These are phyloP conservation scores for Apogon talboti DNA, from an alignment of 2,797 vertebrate species.

Conservation along the genomic window DNA sequence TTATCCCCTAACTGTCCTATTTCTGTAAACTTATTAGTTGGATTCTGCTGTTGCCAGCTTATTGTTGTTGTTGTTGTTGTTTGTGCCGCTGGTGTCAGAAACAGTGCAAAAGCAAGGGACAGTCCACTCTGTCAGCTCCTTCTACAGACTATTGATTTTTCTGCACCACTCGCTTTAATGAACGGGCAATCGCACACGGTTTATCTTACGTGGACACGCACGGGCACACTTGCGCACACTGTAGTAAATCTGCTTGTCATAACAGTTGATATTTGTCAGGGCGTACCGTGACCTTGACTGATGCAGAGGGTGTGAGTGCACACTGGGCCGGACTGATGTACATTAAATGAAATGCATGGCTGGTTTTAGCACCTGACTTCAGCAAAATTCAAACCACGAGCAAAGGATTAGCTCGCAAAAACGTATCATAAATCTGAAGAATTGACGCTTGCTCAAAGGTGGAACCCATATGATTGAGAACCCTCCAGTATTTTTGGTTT, in stretches of 20 bases:
- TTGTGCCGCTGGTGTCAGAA: conserved; percentile 47
- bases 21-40: conserved; percentile 47
- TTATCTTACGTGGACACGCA: conserved; percentile 59
- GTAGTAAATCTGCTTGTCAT: conserved; percentile 64
- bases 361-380: conserved; percentile 67
- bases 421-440: conserved; percentile 49
- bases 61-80: conserved; percentile 49
- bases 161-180: conserved; percentile 77
- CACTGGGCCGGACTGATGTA: conserved; percentile 21
- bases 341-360: conserved; percentile 64
- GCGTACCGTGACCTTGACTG: conserved; percentile 69
- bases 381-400: conserved; percentile 60
- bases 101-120: conserved; percentile 44
- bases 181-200: conserved; percentile 65
- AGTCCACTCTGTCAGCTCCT: conserved; percentile 68
- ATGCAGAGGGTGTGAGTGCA: conserved; percentile 38
- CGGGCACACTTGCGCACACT: conserved; percentile 8
- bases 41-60: conserved; percentile 50
- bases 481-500: conserved; percentile 1
- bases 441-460: conserved; percentile 8
- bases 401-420: conserved; percentile 37
- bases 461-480: conserved; percentile 38
- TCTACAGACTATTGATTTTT: conserved; percentile 78
- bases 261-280: conserved; percentile 71
- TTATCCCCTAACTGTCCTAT: conserved; percentile 22